These are phyloP conservation scores for Malurus melanocephalus DNA, from an alignment of 2,113 vertebrate genomes.

Conservation along the genomic window DNA sequence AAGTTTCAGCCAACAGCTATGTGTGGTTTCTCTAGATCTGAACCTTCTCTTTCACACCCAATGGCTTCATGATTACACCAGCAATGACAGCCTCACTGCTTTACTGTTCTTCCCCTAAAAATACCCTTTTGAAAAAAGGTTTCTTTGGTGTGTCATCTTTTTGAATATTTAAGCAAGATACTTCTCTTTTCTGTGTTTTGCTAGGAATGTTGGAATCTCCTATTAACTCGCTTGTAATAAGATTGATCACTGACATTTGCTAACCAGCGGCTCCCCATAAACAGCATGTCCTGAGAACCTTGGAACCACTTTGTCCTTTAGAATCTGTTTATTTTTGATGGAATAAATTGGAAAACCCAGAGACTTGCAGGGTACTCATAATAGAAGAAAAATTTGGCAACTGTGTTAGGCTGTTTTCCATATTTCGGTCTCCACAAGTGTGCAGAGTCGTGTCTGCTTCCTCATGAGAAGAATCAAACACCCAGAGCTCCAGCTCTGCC, in stretches of 20 bases:
- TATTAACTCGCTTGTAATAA: neutral
- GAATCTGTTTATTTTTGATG: neutral
- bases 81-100: neutral
- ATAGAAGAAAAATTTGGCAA: rapidly evolving
- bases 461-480: neutral
- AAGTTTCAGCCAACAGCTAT: neutral
- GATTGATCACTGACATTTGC: neutral
- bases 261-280: neutral
- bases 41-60: neutral
- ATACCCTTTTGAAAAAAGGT: neutral
- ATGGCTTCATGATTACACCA: neutral
- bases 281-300: neutral
- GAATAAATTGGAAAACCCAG: neutral
- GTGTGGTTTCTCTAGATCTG: neutral
- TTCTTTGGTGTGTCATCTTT: neutral
- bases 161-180: neutral
- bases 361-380: neutral
- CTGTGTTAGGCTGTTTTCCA: neutral
- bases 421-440: neutral
- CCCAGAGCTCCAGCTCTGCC: neutral
- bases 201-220: neutral
- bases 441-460: neutral
- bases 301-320: neutral
- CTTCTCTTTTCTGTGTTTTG: neutral
- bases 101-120: neutral